These are phyloP conservation scores for Zaprionus lineosus DNA, from an alignment of 2,888 invertebrate genomes.

Conservation along the genomic window DNA sequence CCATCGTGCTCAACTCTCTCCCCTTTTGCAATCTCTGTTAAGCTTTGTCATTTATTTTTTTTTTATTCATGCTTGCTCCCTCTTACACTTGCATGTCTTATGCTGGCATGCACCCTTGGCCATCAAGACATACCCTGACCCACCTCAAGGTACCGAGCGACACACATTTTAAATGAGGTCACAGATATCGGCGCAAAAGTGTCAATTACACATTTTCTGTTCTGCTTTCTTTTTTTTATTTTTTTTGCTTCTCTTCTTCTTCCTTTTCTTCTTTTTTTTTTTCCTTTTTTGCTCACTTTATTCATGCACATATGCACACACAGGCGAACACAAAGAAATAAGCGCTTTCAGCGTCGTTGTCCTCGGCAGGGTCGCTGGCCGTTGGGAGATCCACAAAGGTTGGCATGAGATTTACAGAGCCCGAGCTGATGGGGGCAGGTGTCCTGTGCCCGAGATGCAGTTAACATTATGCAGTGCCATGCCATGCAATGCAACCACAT, in stretches of 20 bases:
- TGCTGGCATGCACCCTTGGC: conserved; percentile 24
- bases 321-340: conserved; percentile 2
- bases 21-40: no score
- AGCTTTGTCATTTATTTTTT: no score
- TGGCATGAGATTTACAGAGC: neutral
- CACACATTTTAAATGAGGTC: conserved; percentile 76
- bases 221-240: conserved; percentile 18
- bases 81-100: neutral
- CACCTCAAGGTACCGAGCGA: conserved; percentile 67
- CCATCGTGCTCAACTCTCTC: no score
- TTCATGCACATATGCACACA: conserved; percentile 7
- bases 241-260: neutral
- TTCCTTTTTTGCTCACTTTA: conserved; percentile 8
- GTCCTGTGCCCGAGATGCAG: conserved; percentile 17
- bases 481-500: conserved; percentile 13
- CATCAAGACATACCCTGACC: conserved; percentile 60
- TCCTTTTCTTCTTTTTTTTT: neutral
- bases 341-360: conserved; percentile 9
- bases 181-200: conserved; percentile 73
- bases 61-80: neutral
- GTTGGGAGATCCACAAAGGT: no score
- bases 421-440: neutral
- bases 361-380: conserved; percentile 43
- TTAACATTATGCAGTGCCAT: conserved; percentile 37
- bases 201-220: conserved; percentile 73